Conservation (phyloP, 2,113 vertebrate species). For the Phalacrocorax brasilianus region DNA sequence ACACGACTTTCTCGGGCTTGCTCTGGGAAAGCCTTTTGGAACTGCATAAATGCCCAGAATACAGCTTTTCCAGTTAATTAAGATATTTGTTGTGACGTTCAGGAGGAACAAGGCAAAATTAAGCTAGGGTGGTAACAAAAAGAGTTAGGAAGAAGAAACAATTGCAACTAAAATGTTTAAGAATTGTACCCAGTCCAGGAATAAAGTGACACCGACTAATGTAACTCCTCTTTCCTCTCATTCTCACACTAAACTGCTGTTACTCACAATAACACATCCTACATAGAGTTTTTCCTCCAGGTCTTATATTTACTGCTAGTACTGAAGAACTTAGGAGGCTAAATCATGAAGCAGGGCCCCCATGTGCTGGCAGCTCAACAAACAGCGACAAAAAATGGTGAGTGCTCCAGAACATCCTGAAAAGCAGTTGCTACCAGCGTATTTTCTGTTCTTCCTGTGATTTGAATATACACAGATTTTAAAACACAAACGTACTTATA, state of each 20-base stretch:
- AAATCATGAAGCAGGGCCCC: background rate
- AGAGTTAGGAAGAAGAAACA: background rate
- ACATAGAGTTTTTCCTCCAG: background rate
- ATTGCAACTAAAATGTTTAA: background rate
- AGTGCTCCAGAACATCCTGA: background rate
- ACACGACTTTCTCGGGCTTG: background rate
- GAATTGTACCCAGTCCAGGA: background rate
- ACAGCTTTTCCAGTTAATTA: background rate
- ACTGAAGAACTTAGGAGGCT: background rate
- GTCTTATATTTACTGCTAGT: background rate
- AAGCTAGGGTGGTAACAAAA: background rate
- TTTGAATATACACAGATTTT: background rate
- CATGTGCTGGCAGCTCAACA: rapidly evolving
- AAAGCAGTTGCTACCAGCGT: background rate
- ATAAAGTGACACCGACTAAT: background rate
- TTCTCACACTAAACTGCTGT: background rate
- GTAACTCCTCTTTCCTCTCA: background rate
- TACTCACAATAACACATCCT: background rate
- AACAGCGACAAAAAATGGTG: background rate
- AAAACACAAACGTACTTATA: background rate
- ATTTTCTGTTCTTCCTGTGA: background rate
- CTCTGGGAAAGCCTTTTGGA: background rate
- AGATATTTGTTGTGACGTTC: background rate
- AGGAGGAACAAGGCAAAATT: background rate
- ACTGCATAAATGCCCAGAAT: background rate